Evolutionary conservation across 2,797 vertebrate genomes (phyloP), one percentile per base, ranked within the genome.

Genomic region (Allobates femoralis): DNA sequence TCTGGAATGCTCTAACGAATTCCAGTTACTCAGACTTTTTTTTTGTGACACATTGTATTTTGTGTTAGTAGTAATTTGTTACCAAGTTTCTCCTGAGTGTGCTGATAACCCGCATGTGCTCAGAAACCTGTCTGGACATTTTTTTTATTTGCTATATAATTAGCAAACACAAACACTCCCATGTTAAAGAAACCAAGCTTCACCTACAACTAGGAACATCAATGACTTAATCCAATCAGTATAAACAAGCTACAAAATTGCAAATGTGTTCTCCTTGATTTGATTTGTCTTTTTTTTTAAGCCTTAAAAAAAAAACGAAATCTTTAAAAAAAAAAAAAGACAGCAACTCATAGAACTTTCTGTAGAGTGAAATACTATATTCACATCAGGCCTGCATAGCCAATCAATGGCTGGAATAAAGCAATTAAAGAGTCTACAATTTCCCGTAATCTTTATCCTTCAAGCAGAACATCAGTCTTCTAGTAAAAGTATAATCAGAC

Each of bases 391-490:
- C n/a, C 74, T 50, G 60, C 64, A 37, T 26, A 78, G 51, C 10
- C 74, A 83, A 83, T 83, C 74, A 79, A 83, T 83, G 74, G 64
- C 23, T 83, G 74, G 79, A 83, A 83, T 56, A 83, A 87, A 79
- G 51, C 73, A 87, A 83, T 83, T 87, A 83, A 87, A 66, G 58
- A n/a, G 10, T 60, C 34, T 16, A 78, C 74, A 79, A 50, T 83
- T 71, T 87, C n/a, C 80, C 71, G 62, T 32, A 79, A 71, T 83
- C 80, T 78, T 50, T 67, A 55, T 10, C 53, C 58, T 46, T 41
- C 46, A 76, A 50, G 58, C 8, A 34, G 64, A 87, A 41, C 74
- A 74, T 50, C 37, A 66, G 55, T 67, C 41, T 53, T n/a, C 41
- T 23, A 66, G 69, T 53, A 73, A 30, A 84, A 71, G 18, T 78